phyloP scores from a whole-genome alignment of 2,888 invertebrate genomes.

The Erebia epiphron region DNA sequence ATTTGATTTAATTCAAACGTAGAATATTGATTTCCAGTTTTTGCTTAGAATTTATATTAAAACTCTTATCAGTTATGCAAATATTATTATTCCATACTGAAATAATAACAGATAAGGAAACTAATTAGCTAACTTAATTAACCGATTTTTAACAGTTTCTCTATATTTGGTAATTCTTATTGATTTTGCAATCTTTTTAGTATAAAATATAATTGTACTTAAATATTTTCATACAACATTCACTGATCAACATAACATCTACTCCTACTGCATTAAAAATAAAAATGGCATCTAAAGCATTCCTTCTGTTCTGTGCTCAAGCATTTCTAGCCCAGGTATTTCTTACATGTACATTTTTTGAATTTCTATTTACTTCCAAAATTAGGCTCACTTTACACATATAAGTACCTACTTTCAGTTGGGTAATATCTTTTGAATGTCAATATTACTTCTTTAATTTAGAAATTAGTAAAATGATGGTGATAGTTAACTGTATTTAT shows the following conservation, averaged over 20 bases:
- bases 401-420: no score
- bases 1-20: neutral
- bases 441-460: no score
- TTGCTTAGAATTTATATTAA: slow-evolving; percentile 1
- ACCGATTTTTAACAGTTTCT: neutral
- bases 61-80: slow-evolving; percentile 7
- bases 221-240: neutral
- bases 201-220: neutral
- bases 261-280: neutral
- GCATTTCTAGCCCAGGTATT: slow-evolving; percentile 21
- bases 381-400: no score
- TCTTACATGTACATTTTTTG: neutral
- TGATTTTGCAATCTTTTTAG: neutral
- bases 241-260: neutral
- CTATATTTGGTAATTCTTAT: neutral
- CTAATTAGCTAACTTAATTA: slow-evolving; percentile 7
- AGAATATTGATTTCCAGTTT: neutral
- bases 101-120: neutral
- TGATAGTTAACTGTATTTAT: no score
- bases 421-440: no score
- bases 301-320: slow-evolving; percentile 24
- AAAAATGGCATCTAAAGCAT: slow-evolving; percentile 8
- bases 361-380: no score
- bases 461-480: no score
- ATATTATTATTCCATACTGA: neutral